phyloP scores from a whole-genome alignment of 2,113 vertebrate species.

The Octodon degus region DNA sequence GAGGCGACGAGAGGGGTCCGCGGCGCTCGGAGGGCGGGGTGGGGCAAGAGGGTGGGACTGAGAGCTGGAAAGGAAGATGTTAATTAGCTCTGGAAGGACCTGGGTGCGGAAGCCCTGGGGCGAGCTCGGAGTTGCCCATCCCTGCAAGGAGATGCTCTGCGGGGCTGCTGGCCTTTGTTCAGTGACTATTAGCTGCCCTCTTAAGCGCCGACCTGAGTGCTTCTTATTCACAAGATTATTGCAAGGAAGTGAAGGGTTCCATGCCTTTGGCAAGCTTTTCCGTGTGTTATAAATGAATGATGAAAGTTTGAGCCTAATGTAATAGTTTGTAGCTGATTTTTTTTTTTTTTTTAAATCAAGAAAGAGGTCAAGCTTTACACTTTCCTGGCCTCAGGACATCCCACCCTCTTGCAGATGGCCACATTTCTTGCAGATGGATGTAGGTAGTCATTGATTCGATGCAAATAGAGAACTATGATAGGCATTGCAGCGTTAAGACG shows the following conservation, averaged over 20 bases:
- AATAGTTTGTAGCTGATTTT: neutral
- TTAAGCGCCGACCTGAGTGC: neutral
- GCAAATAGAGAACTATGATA: rapidly evolving
- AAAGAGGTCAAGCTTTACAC: conserved; percentile 27
- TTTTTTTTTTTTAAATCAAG: conserved; percentile 27
- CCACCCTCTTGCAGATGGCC: neutral
- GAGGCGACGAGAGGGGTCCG: rapidly evolving
- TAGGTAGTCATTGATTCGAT: neutral
- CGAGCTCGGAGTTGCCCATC: neutral
- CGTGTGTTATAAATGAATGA: neutral
- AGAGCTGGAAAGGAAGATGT: neutral
- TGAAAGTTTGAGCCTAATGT: neutral
- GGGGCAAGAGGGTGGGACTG: neutral
- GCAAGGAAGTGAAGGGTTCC: neutral
- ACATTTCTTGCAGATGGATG: conserved; percentile 26
- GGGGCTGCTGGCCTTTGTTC: neutral
- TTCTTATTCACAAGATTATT: neutral
- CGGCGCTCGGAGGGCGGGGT: too few species aligned
- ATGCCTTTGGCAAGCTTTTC: conserved; percentile 33
- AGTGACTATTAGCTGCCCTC: neutral
- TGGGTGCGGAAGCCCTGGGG: neutral
- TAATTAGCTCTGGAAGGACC: rapidly evolving
- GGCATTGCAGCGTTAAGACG: neutral
- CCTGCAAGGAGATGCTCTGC: neutral
- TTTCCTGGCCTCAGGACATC: conserved; percentile 12